Percentiles rank a stretch among this genome's conserved stretches.
Evolutionary conservation across 2,888 invertebrate genomes (phyloP).

Genomic region (Rhagium mordax): DNA sequence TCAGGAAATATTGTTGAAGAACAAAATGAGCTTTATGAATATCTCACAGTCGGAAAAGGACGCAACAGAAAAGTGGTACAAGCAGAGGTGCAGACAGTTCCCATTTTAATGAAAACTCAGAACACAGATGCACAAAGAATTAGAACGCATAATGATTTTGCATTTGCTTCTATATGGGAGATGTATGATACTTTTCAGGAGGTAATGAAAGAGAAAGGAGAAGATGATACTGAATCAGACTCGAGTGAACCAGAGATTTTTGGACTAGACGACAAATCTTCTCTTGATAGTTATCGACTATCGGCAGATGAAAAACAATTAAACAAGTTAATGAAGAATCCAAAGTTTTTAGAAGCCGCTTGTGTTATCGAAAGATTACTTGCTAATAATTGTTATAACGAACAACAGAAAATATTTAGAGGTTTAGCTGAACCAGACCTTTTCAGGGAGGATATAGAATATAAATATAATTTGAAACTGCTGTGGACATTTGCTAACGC

Average conservation of each 20-base stretch:
- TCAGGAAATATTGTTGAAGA: conserved; percentile 70
- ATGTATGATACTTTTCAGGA: conserved; percentile 81
- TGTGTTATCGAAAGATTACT: conserved; percentile 81
- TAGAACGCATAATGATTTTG: conserved; percentile 69
- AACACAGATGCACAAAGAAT: conserved; percentile 71
- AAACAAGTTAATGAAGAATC: conserved; percentile 62
- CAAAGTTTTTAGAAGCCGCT: conserved; percentile 75
- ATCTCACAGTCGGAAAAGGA: conserved; percentile 79
- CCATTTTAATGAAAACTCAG: conserved; percentile 76
- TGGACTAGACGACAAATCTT: conserved; percentile 49
- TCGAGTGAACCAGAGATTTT: conserved; percentile 53
- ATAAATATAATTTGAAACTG: conserved; percentile 77
- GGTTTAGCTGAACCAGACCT: conserved; percentile 76
- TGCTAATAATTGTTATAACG: conserved; percentile 78
- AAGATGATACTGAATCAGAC: conserved; percentile 53
- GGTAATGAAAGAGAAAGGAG: conserved; percentile 62
- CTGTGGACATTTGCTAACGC: conserved; percentile 79
- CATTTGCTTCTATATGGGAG: conserved; percentile 84
- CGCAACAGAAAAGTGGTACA: conserved; percentile 77
- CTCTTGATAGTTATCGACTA: conserved; percentile 59
- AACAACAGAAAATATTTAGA: conserved; percentile 80
- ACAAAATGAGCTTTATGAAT: conserved; percentile 79
- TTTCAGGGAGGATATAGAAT: conserved; percentile 76
- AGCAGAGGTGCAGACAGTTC: conserved; percentile 81
- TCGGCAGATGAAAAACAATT: conserved; percentile 65